A percentile compares a stretch with the other conserved stretches of the same genome.
phyloP scores from a whole-genome alignment of 2,888 invertebrate species.

The Xylota segnis region DNA sequence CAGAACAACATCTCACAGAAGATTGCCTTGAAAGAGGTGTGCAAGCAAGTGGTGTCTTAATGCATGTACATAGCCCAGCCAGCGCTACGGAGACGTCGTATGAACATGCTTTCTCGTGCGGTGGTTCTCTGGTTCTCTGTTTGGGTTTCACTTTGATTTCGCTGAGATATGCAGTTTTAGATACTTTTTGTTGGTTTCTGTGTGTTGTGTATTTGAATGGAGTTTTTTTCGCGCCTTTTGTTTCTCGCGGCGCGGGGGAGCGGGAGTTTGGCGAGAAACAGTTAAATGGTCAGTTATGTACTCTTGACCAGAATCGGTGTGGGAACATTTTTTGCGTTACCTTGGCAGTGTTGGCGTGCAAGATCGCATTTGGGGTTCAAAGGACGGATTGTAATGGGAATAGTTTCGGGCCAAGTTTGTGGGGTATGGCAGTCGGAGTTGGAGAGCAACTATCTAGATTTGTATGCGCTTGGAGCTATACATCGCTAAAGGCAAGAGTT shows the following conservation, averaged over 20 bases:
- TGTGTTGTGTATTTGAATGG: constrained; percentile 20
- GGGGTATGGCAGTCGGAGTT: background rate
- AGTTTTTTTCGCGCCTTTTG: constrained; percentile 30
- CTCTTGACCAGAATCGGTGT: constrained; percentile 11
- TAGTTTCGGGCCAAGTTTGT: background rate
- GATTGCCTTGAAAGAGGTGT: constrained; percentile 67
- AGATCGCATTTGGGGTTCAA: constrained; percentile 9
- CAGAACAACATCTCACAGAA: constrained; percentile 42
- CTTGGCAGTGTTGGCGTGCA: constrained; percentile 36
- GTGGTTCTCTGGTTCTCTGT: constrained; percentile 40
- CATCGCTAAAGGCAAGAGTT: too few relatives aligned
- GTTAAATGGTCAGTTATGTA: constrained; percentile 35
- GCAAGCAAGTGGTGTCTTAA: constrained; percentile 37
- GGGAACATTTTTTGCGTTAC: constrained; percentile 24
- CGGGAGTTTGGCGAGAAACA: constrained; percentile 7
- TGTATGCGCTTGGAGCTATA: too few relatives aligned
- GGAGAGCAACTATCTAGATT: too few relatives aligned
- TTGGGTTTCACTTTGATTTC: constrained; percentile 59
- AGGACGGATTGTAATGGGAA: background rate
- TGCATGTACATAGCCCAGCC: constrained; percentile 21
- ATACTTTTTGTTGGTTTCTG: constrained; percentile 23
- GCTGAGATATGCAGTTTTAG: constrained; percentile 54
- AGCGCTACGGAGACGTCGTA: background rate
- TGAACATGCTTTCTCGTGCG: constrained; percentile 41
- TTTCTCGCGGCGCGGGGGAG: background rate